Base-by-base conservation (phyloP, 1,140 invertebrate genomes). In the Cyclargus thomasi region DNA sequence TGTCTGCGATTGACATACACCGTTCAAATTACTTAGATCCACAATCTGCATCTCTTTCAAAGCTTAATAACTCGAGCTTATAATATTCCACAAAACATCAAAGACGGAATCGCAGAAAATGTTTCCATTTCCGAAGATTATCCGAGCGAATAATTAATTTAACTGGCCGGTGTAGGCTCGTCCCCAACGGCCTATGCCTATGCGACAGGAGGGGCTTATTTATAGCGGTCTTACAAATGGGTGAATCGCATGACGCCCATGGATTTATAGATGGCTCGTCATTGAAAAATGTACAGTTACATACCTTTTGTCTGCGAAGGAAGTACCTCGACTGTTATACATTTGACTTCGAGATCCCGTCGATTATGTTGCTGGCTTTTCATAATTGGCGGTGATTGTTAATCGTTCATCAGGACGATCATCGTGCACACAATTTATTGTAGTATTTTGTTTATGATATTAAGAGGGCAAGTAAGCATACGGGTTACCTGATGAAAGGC, bases 201-300 rank as follows among this genome's bases (percentile, higher is more conserved):
- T 29, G 29, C 29, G 29, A 29, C 4, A 47, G 39, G 39, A 16
- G 39, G 11, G 39, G 39, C 39, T 47, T 47, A 47, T 47, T 47
- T 47, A 47, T 47, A 47, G 39, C 39, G 53, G 18, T 55, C 55
- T 59, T 20, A 59, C 55, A 59, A 59, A 59, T 20, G 55, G 18
- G 20, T 21, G 17, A 59, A 21, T 59, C 21, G 55, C 55, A 59
- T 59, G 55, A 59, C 17, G 20, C 6, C 1, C 18, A 11, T 21
- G 18, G 10, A 20, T 59, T 59, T 59, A 59, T 59, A 2, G 55
- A 21, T 20, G 18, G 55, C 18, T 59, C 3, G 55, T 59, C 10
- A 59, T 20, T 20, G 18, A 20, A 20, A 59, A 59, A 59, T 59
- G 17, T 59, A 4, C 0, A 59, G 39, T 16, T 16, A 47, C 39